Evolutionary conservation across 92 coral and sea anemone genomes (phyloP), one percentile per base, ranked within the genome.

Genomic region (Porites divaricata): DNA sequence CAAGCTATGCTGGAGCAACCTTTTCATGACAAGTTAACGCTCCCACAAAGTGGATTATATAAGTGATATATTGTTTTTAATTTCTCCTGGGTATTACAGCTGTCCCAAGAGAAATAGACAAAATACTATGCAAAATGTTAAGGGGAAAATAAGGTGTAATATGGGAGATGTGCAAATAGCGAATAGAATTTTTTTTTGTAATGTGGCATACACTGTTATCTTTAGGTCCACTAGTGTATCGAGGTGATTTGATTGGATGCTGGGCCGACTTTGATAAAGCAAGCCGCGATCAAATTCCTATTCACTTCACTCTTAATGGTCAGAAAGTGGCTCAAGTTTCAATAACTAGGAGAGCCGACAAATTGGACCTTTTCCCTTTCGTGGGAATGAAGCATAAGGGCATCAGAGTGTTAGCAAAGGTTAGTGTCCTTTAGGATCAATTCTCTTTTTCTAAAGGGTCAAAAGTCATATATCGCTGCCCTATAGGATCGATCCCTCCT

Each of bases 201-300:
- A n/a, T 35, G 45, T 6, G 45, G 9, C 70, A 10, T 65, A 19
- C 3, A n/a, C 25, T 21, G 11, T 85, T 50, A 41, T 48, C 23
- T 58, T 13, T 52, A 86, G 89, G 65, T 25, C 63, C 89, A 1
- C 66, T 86, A 59, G 89, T 72, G 17, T 86, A 78, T 56, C 85
- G 89, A 50, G 89, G 89, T 35, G 84, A 86, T 65, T 79, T 78
- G 89, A 79, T 86, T 54, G 80, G 89, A 12, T 86, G 89, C 59
- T 65, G 72, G 10, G 89, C 67, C 53, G 78, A 17, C 45, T 78
- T 86, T 74, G 70, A 78, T 24, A 50, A 86, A 72, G 75, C 26
- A 48, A 7, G 62, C 15, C 75, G 70, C 20, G 89, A 75, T 14
- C n/a, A 62, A 62, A 72, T 86, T 45, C 85, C 89, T 17, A 73